Conservation (phyloP, 2,113 vertebrate species). For the Bos indicus region DNA sequence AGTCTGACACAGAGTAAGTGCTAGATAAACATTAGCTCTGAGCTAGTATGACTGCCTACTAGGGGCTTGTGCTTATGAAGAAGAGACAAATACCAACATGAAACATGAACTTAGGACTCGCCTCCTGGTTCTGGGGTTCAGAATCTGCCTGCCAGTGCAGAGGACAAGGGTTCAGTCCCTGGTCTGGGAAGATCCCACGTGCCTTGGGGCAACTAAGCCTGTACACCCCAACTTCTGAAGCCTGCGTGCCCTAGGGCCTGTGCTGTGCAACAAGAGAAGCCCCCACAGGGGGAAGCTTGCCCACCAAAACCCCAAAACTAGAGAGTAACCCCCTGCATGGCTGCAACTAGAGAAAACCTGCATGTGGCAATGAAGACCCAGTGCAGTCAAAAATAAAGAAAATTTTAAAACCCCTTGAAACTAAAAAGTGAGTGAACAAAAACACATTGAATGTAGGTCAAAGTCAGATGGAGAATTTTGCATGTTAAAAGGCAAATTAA, state of each 20-base stretch:
- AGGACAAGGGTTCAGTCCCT: neutral
- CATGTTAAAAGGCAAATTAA: neutral
- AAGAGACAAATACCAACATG: neutral
- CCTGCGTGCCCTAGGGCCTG: neutral
- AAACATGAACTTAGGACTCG: neutral
- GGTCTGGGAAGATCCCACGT: neutral
- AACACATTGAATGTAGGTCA: neutral
- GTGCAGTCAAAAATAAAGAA: neutral
- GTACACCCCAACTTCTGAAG: neutral
- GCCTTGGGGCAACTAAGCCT: neutral
- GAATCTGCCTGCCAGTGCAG: too few species aligned
- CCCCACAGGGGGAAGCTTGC: neutral
- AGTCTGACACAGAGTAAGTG: neutral
- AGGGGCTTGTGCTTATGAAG: neutral
- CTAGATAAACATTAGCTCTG: neutral
- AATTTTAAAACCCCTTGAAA: neutral
- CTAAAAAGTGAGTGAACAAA: neutral
- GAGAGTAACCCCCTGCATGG: rapidly evolving
- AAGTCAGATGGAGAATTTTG: neutral
- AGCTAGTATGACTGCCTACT: neutral
- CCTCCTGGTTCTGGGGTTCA: neutral
- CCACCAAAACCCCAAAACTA: neutral
- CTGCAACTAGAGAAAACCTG: neutral
- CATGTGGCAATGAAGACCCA: neutral
- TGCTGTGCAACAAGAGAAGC: neutral